A percentile compares a stretch with the other conserved stretches of the same genome.
phyloP scores from a whole-genome alignment of 2,113 vertebrate genomes.

The Steatornis caripensis region DNA sequence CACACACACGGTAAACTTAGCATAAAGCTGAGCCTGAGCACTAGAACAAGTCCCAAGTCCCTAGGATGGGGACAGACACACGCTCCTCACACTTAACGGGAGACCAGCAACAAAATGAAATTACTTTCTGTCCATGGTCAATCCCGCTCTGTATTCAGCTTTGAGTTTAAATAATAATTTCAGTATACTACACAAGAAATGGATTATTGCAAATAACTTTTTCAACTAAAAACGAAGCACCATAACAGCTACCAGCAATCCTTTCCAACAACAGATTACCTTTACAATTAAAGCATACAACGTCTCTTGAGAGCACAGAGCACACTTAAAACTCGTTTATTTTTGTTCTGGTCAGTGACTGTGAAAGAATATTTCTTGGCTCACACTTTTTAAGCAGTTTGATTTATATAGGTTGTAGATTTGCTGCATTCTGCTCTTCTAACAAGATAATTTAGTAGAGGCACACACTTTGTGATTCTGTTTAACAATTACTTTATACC shows the following conservation, averaged over 20 bases:
- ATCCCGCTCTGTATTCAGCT: not conserved
- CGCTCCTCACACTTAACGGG: fast-evolving
- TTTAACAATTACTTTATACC: not conserved
- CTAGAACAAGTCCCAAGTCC: not conserved
- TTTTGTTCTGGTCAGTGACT: not conserved
- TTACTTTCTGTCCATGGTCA: not conserved
- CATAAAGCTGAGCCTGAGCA: not conserved
- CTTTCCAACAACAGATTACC: not conserved
- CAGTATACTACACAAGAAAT: not conserved
- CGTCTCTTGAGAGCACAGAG: not conserved
- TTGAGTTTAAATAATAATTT: not conserved
- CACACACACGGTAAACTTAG: not conserved
- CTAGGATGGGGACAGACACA: not conserved
- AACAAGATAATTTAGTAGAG: not conserved
- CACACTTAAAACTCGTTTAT: not conserved
- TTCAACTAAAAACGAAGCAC: not conserved
- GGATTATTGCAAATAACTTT: not conserved
- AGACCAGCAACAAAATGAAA: not conserved
- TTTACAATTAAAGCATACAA: not conserved
- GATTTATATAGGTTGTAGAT: not conserved
- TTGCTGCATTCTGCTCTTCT: not conserved
- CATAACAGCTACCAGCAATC: not conserved
- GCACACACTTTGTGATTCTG: not conserved
- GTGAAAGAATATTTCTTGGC: not conserved
- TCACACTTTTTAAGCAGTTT: not conserved